Evolutionary conservation across 2,113 vertebrate species (phyloP).

Genomic region (Protobothrops flavoviridis): DNA sequence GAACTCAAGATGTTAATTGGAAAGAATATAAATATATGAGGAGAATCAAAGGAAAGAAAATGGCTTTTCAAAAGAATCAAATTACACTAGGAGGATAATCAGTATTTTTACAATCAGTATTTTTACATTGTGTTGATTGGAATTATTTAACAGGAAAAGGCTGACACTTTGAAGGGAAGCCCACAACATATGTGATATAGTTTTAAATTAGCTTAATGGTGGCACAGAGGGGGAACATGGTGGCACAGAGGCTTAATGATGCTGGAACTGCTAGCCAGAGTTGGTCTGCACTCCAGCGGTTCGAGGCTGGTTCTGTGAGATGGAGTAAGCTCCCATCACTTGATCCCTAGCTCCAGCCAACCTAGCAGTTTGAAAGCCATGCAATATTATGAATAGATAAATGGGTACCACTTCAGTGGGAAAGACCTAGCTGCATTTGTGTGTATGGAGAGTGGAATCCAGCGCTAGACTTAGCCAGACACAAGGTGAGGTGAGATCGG

Average conservation of each 20-base stretch:
- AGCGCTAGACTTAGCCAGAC: neutral
- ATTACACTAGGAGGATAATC: neutral
- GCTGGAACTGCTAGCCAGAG: neutral
- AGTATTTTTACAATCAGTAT: neutral
- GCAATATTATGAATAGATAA: neutral
- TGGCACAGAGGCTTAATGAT: neutral
- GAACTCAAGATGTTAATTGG: neutral
- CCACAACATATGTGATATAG: neutral
- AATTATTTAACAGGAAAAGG: neutral
- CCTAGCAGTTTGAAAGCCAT: neutral
- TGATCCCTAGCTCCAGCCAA: neutral
- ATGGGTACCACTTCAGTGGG: neutral
- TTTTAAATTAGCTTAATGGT: neutral
- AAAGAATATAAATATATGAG: neutral
- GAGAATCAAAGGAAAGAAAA: neutral
- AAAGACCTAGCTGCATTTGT: neutral
- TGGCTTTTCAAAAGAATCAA: neutral
- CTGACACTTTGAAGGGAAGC: neutral
- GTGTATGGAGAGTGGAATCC: neutral
- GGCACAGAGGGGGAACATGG: too few relatives aligned
- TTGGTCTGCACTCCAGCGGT: neutral
- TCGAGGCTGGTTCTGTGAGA: neutral
- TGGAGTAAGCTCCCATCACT: neutral
- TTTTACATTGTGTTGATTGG: neutral
- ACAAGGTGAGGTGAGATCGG: neutral